These are phyloP conservation scores for Pelecanoides urinatrix DNA, from an alignment of 2,113 vertebrate genomes.

Conservation along the genomic window DNA sequence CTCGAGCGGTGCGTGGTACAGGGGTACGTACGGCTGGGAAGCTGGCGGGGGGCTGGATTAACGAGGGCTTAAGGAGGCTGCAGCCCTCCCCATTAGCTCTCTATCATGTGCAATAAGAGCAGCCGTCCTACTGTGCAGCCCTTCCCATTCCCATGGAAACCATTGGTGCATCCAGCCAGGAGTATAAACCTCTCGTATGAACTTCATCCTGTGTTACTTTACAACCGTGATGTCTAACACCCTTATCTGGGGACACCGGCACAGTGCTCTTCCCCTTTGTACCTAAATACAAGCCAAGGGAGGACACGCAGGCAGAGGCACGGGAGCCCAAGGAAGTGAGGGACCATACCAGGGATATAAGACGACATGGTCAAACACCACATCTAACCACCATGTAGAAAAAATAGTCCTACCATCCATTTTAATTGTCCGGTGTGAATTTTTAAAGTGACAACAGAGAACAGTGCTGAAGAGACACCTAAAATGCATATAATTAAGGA, in stretches of 20 bases:
- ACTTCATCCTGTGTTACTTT: background rate
- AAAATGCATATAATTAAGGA: background rate
- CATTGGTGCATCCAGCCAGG: constrained; percentile 26
- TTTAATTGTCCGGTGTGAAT: background rate
- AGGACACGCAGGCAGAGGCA: background rate
- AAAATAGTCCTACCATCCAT: background rate
- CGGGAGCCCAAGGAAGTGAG: background rate
- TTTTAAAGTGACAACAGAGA: background rate
- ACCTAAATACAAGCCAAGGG: background rate
- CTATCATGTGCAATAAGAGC: constrained; percentile 19
- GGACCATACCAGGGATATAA: accelerated
- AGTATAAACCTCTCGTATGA: background rate
- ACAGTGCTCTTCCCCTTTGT: background rate
- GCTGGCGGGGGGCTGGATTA: background rate
- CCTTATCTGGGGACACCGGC: accelerated
- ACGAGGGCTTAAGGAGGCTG: background rate
- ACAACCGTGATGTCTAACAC: background rate
- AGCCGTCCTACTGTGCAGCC: constrained; percentile 29
- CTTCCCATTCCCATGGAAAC: constrained; percentile 64
- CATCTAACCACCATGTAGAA: background rate
- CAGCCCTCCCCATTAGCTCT: constrained; percentile 45
- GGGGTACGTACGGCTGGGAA: background rate
- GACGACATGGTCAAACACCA: background rate
- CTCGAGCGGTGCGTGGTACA: accelerated
- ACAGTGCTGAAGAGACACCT: background rate